These are phyloP conservation scores for Chrysopa pallens DNA, from an alignment of 1,140 invertebrate genomes.

Conservation along the genomic window DNA sequence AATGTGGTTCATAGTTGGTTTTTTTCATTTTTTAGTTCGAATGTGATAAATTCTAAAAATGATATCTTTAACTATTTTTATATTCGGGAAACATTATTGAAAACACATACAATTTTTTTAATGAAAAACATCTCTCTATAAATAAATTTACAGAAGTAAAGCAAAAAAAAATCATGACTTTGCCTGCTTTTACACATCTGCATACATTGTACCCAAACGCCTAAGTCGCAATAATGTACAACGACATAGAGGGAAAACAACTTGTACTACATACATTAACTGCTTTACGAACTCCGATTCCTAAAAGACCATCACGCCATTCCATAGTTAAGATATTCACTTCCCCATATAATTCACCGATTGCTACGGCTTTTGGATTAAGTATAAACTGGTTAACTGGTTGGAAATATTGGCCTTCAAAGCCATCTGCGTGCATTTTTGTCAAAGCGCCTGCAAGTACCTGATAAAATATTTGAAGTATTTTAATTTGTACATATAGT, in stretches of 20 bases:
- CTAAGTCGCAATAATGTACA: slow-evolving; percentile 1
- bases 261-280: slow-evolving; percentile 31
- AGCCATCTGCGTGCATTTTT: slow-evolving; percentile 31
- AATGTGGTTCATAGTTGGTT: no score
- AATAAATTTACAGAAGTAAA: no score
- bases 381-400: slow-evolving; percentile 49
- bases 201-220: no score
- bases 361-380: slow-evolving; percentile 78
- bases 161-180: no score
- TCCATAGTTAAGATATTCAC: slow-evolving; percentile 70
- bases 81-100: no score
- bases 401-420: slow-evolving; percentile 34
- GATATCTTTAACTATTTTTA: no score
- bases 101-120: no score
- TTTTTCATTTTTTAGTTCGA: no score
- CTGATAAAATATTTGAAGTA: slow-evolving; percentile 22
- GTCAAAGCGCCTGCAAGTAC: slow-evolving; percentile 45
- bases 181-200: no score
- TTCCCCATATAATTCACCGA: slow-evolving; percentile 78
- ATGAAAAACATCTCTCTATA: no score
- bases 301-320: slow-evolving; percentile 76
- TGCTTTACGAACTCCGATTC: slow-evolving; percentile 46
- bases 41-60: no score
- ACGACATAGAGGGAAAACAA: background rate
- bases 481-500: background rate